These are phyloP conservation scores for Acrossocheilus wenchowensis DNA, from an alignment of 2,797 vertebrate genomes.

Conservation along the genomic window DNA sequence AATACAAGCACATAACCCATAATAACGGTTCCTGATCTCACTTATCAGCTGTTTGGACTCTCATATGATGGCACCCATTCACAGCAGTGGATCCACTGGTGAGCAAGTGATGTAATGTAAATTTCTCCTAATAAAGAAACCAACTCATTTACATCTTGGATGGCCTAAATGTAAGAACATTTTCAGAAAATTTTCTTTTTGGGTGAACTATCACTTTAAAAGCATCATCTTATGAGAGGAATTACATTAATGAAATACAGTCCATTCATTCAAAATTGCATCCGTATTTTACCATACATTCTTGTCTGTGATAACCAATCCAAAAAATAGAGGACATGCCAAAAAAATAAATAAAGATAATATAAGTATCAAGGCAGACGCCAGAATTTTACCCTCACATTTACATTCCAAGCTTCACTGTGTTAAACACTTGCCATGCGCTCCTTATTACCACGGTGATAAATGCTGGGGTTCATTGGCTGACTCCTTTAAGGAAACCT, in stretches of 20 bases:
- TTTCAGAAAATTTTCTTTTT: background rate
- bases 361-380: background rate
- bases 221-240: background rate
- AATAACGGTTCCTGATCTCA: background rate
- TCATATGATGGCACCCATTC: background rate
- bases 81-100: background rate
- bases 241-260: background rate
- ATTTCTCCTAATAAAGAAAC: background rate
- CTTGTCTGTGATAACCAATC: background rate
- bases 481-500: slow-evolving; percentile 8
- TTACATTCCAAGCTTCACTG: slow-evolving; percentile 31
- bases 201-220: background rate
- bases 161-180: background rate
- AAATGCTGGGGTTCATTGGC: slow-evolving; percentile 37
- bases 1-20: background rate
- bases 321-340: background rate
- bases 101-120: background rate
- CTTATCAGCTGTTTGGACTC: background rate
- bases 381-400: background rate
- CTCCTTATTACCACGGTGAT: slow-evolving; percentile 25
- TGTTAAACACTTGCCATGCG: slow-evolving; percentile 42
- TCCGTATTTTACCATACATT: background rate
- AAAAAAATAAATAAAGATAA: background rate
- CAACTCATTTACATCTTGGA: background rate
- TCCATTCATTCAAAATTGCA: no score